A percentile compares a stretch with the other conserved stretches of the same genome.
Conservation (phyloP, 2,113 vertebrate genomes). For the Centropus bengalensis region DNA sequence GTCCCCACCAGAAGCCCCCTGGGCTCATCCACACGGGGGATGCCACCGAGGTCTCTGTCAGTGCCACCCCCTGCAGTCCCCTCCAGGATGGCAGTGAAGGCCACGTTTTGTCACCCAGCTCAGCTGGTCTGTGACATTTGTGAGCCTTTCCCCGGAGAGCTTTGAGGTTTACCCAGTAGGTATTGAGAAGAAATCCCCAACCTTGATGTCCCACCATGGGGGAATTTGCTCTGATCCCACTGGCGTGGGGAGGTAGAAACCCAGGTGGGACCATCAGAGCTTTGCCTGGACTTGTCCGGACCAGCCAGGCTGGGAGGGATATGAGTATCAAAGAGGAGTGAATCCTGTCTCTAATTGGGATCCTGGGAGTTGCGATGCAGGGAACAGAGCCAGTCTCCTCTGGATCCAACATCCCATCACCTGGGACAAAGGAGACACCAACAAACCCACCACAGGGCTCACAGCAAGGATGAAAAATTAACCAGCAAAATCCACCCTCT, state of each 20-base stretch:
- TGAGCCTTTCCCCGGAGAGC: background rate
- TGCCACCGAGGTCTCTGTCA: background rate
- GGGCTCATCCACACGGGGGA: background rate
- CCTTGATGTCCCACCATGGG: rapidly evolving
- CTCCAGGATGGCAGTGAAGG: background rate
- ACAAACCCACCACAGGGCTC: rapidly evolving
- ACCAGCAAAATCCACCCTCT: rapidly evolving
- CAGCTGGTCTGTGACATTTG: background rate
- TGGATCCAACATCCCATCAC: background rate
- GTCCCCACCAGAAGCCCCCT: rapidly evolving
- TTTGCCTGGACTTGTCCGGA: background rate
- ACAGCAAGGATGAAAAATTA: background rate
- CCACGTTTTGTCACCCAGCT: background rate
- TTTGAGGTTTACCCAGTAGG: background rate
- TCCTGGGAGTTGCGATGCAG: rapidly evolving
- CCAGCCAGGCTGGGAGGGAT: background rate
- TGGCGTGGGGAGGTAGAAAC: background rate
- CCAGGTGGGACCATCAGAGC: rapidly evolving
- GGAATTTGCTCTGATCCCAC: background rate
- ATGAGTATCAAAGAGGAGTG: rapidly evolving
- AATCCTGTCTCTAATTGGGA: rapidly evolving
- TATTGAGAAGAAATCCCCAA: too few relatives aligned
- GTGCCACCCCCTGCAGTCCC: background rate
- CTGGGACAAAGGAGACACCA: background rate
- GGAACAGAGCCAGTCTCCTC: background rate